Conservation (phyloP, 2,113 vertebrate species). For the Fulica atra region DNA sequence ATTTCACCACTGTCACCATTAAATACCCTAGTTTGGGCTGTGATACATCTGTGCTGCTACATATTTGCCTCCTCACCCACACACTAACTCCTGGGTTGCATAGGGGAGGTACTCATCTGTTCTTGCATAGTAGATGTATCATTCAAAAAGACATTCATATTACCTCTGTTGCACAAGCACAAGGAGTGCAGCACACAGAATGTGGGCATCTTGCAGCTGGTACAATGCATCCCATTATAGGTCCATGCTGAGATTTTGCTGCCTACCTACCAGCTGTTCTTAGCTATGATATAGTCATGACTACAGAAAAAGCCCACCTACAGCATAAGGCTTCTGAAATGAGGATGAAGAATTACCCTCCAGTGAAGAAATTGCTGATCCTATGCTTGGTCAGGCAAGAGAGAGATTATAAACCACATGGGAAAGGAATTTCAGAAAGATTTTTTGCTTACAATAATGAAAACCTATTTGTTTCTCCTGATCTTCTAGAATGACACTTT, state of each 20-base stretch:
- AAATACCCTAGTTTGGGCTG: background rate
- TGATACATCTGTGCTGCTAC: background rate
- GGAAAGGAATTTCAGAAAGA: background rate
- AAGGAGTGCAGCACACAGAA: background rate
- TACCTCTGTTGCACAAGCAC: background rate
- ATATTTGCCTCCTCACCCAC: background rate
- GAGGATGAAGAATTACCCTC: background rate
- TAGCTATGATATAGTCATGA: background rate
- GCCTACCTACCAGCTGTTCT: background rate
- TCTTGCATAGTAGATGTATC: background rate
- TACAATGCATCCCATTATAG: background rate
- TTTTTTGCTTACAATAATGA: background rate
- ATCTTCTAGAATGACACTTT: background rate
- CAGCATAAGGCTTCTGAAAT: background rate
- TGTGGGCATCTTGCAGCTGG: background rate
- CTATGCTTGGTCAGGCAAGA: background rate
- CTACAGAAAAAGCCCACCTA: background rate
- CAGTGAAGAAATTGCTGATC: background rate
- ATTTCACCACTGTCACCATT: background rate
- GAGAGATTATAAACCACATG: background rate
- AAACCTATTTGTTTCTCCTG: background rate
- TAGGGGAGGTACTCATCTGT: background rate
- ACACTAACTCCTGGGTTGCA: background rate
- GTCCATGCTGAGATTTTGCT: background rate
- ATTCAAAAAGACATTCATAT: background rate